Evolutionary conservation across 2,888 invertebrate species (phyloP), one percentile per base, ranked within the genome.

Genomic region (Cantharis lateralis): DNA sequence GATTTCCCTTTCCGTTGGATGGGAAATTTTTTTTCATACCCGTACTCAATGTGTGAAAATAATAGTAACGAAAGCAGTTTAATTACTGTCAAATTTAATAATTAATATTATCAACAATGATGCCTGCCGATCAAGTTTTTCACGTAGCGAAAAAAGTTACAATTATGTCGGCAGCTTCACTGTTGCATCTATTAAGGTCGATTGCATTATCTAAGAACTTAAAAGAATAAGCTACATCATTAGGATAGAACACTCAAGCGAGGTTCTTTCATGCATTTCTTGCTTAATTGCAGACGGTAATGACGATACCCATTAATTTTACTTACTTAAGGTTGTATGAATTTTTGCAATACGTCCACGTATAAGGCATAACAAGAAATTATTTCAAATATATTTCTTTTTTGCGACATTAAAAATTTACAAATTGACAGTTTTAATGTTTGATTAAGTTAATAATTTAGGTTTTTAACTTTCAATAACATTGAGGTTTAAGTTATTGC

Each of bases 261-360:
- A 18, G 20, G 20, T 48, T 48, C 48, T 63, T 61, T 68, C 68
- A 73, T 73, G 70, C 70, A 28, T 74, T 74, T 24, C 74, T 70
- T 70, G 70, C 32, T 74, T 74, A 74, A 74, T 74, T 74, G 63
- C 74, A 70, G 15, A 28, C 64, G 28, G 74, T 70, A 70, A 74
- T 69, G 62, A 66, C 26, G 62, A 69, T 32, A 62, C 32, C 74
- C 74, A 74, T 74, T 74, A 74, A 74, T 74, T 74, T 74, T 73
- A 70, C 32, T 32, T 70, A 64, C 69, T 69, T 74, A 62, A 72
- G 72, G 48, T 69, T 69, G 69, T 63, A 26, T 73, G 62, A n/a
- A 69, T 74, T 74, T 74, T 74, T 69, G 68, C 61, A 72, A 72
- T 62, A 71, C 66, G 15, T 71, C 71, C 64, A 64, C 72, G 28